A percentile compares a stretch with the other conserved stretches of the same genome.
Evolutionary conservation across 2,113 vertebrate genomes (phyloP).

Genomic region (Gasterosteus nipponicus): DNA sequence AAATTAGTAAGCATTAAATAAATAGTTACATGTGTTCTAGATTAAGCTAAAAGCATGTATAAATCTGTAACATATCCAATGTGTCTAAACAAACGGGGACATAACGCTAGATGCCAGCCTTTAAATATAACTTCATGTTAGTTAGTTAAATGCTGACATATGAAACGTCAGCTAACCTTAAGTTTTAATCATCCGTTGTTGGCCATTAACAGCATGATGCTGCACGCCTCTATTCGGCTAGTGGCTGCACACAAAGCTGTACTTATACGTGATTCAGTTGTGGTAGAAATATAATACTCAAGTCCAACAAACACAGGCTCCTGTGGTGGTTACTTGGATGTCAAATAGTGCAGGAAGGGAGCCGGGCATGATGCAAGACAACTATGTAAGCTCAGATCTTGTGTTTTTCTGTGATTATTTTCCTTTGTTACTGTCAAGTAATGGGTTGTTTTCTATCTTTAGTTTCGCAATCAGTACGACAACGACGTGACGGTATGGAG

Average conservation of each 20-base stretch:
- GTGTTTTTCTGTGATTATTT: neutral
- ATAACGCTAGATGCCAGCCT: neutral
- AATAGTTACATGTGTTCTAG: neutral
- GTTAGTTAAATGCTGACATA: neutral
- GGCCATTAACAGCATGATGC: neutral
- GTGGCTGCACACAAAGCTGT: neutral
- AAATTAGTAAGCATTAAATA: neutral
- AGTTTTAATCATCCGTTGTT: neutral
- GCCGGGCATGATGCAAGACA: conserved; percentile 49
- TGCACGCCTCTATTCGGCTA: neutral
- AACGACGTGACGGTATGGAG: conserved; percentile 99
- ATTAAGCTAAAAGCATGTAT: neutral
- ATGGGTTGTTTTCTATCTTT: conserved; percentile 31
- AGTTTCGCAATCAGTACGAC: conserved; percentile 99
- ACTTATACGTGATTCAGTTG: conserved; percentile 64
- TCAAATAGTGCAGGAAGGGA: neutral
- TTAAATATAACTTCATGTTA: too few species aligned
- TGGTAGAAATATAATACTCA: conserved; percentile 50
- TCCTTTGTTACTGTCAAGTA: neutral
- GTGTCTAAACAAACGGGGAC: too few species aligned
- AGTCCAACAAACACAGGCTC: neutral
- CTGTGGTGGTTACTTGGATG: neutral
- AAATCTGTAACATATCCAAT: too few species aligned
- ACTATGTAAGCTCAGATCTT: conserved; percentile 59
- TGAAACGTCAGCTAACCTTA: neutral